Base-by-base conservation (phyloP, 1,140 invertebrate species). In the Zaprionus davidi region DNA sequence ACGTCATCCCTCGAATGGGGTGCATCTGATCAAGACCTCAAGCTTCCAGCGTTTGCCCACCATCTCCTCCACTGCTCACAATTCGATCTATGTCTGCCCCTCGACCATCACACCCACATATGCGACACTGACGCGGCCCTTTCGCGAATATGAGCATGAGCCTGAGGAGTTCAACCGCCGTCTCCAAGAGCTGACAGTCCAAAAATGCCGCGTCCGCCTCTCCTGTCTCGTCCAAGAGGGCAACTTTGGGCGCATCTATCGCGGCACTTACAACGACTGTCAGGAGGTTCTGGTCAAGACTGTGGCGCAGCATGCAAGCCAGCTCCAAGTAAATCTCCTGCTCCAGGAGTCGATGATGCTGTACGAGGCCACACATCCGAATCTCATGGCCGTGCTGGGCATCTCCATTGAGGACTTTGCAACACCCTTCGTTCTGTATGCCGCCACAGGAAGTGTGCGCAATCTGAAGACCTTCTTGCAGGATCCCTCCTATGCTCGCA, bases 211-310 rank as follows among this genome's bases (percentile, higher is more conserved):
- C 82, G 96, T 97, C 56, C 94, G 96, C 79, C 94, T 97, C 71
- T 95, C 95, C 70, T 96, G 95, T 71, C 95, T 97, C 51, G 95
- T 96, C 26, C 95, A 97, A 93, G 96, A 97, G 94, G 98, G 98
- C 38, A 98, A 97, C 5, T 99, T 98, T 93, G 97, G 97, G n/a
- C 95, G 96, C 70, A 96, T 98, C 38, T 98, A 98, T 93, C 94
- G 95, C 87, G 98, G 97, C 38, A 96, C 95, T 82, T 97, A 97
- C 90, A 95, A 96, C 53, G 96, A 96, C 78, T 84, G 79, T 46
- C 96, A 97, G 84, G 96, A 97, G 85, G 97, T 98, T 58, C 94
- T 97, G 74, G 96, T 98, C 13, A 98, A 98, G 94, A 98, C 97
- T 65, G 96, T 98, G 58, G 94, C 94, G 34, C 94, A 95, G 92